Evolutionary conservation across 2,888 invertebrate genomes (phyloP).

Genomic region (Philereme vetulata): DNA sequence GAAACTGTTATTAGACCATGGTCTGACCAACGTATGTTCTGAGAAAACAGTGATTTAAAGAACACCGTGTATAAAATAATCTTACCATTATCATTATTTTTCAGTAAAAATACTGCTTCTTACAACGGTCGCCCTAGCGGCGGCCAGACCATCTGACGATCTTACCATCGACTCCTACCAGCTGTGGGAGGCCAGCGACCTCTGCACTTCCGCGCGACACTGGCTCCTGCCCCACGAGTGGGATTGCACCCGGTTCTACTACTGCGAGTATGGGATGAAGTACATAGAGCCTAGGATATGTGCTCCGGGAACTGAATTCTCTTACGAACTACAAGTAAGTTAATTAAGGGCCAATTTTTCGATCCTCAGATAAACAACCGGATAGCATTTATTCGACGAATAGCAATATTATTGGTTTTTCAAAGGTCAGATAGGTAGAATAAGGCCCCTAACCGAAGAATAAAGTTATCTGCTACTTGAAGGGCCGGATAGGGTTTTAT

Average conservation of each 20-base stretch:
- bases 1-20: no score
- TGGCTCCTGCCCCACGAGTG: slow-evolving; percentile 58
- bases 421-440: no score
- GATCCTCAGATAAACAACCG: no score
- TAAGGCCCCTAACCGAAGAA: no score
- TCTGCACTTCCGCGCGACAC: slow-evolving; percentile 76
- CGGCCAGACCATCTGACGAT: neutral
- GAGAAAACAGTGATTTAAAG: no score
- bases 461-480: no score
- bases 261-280: slow-evolving; percentile 64
- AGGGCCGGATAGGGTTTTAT: no score
- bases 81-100: slow-evolving; percentile 1
- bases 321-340: slow-evolving; percentile 52
- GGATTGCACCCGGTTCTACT: slow-evolving; percentile 70
- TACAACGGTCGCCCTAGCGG: slow-evolving; percentile 51
- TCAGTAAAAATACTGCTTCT: slow-evolving; percentile 46
- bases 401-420: no score
- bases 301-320: slow-evolving; percentile 62
- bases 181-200: slow-evolving; percentile 18
- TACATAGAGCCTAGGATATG: slow-evolving; percentile 48
- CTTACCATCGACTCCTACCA: neutral
- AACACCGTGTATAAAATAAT: no score
- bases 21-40: no score
- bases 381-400: no score
- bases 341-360: no score